Percentiles rank a stretch among this genome's conserved stretches.
phyloP scores from a whole-genome alignment of 2,113 vertebrate genomes.

The Hiodon alosoides region DNA sequence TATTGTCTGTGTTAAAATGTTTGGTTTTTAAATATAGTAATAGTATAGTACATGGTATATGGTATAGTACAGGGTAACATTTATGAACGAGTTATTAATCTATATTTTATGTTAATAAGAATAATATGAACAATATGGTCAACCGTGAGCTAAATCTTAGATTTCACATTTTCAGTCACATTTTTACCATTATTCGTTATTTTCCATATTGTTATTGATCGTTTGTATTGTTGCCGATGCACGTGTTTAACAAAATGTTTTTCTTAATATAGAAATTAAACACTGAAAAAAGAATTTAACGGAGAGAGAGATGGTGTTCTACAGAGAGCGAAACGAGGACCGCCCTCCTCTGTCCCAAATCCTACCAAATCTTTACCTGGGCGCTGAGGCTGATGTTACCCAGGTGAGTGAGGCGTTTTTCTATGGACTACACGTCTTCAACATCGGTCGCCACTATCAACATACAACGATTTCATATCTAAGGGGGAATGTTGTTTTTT shows the following conservation, averaged over 20 bases:
- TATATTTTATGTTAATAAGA: no score
- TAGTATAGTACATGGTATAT: background rate
- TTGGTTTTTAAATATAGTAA: background rate
- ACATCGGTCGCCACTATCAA: background rate
- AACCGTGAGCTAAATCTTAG: no score
- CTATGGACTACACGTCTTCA: background rate
- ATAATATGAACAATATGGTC: no score
- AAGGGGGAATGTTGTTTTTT: no score
- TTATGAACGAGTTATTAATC: no score
- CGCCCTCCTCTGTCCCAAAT: slow-evolving; percentile 57
- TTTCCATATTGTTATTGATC: background rate
- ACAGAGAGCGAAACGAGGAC: slow-evolving; percentile 43
- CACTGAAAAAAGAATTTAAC: background rate
- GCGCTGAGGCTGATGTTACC: slow-evolving; percentile 69
- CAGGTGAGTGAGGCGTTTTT: slow-evolving; percentile 47
- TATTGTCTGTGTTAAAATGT: background rate
- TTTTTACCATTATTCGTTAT: no score
- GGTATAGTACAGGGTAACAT: no score
- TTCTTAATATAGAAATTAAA: background rate
- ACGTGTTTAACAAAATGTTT: no score
- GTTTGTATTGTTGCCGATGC: background rate
- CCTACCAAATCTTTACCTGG: slow-evolving; percentile 69
- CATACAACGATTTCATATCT: no score
- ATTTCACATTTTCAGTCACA: no score
- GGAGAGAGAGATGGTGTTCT: slow-evolving; percentile 54